Evolutionary conservation across 2,888 invertebrate species (phyloP).

Genomic region (Unio delphinus): DNA sequence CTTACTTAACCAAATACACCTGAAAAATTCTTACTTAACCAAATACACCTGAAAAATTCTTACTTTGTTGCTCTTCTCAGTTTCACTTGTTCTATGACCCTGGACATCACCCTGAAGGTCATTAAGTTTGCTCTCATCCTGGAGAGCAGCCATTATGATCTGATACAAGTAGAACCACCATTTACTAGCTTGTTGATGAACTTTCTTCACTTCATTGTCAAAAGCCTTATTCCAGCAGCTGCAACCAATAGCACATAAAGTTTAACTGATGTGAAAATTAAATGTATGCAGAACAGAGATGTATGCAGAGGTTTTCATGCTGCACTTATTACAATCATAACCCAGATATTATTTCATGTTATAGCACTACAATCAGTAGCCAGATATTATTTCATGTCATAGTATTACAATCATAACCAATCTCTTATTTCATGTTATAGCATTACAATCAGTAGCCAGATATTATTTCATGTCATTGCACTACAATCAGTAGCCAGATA

Average conservation of each 20-base stretch:
- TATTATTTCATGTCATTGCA: too few relatives aligned
- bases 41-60: not conserved
- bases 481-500: too few relatives aligned
- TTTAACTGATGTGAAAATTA: not conserved
- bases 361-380: too few relatives aligned
- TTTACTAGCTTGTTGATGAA: conserved; percentile 78
- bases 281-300: not conserved
- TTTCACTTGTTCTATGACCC: conserved; percentile 8
- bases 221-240: conserved; percentile 88
- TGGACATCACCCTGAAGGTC: conserved; percentile 3
- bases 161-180: conserved; percentile 92
- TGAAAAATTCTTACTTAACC: not conserved
- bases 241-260: conserved; percentile 9
- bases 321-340: too few relatives aligned
- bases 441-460: too few relatives aligned
- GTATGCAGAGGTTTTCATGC: too few relatives aligned
- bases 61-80: not conserved
- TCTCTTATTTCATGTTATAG: too few relatives aligned
- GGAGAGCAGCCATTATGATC: conserved; percentile 38
- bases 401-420: too few relatives aligned
- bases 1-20: not conserved
- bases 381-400: too few relatives aligned
- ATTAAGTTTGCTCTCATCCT: conserved; percentile 13
- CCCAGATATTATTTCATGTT: too few relatives aligned
- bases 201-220: conserved; percentile 76